Evolutionary conservation across 2,888 invertebrate genomes (phyloP).

Genomic region (Zootermopsis nevadensis): DNA sequence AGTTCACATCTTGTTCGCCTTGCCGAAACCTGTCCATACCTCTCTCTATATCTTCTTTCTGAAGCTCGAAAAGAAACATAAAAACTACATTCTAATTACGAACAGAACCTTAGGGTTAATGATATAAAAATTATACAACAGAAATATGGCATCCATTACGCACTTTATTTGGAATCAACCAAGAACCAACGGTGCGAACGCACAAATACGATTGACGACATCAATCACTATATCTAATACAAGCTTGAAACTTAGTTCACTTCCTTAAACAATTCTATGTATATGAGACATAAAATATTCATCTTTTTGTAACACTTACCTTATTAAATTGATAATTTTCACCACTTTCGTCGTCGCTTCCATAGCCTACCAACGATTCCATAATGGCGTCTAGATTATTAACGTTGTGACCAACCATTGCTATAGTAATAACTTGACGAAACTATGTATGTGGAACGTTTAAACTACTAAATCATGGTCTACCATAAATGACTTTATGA

Average conservation of each 20-base stretch:
- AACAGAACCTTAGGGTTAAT: not conserved
- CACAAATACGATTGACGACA: not conserved
- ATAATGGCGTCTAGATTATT: constrained; percentile 61
- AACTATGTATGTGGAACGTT: not conserved
- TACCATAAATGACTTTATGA: too few relatives aligned
- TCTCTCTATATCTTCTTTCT: constrained; percentile 5
- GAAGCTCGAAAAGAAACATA: not conserved
- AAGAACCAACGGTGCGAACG: not conserved
- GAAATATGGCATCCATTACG: constrained; percentile 14
- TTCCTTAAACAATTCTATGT: too few relatives aligned
- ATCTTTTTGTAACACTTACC: constrained; percentile 53
- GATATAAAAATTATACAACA: not conserved
- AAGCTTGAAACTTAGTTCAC: too few relatives aligned
- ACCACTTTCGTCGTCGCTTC: constrained; percentile 81
- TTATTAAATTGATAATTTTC: constrained; percentile 60
- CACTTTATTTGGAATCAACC: not conserved
- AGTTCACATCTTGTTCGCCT: constrained; percentile 70
- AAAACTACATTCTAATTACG: not conserved
- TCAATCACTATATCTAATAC: too few relatives aligned
- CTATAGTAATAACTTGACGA: not conserved
- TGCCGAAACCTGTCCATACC: constrained; percentile 37
- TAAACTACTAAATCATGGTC: too few relatives aligned
- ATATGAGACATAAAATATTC: not conserved
- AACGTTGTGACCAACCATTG: not conserved
- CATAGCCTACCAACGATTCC: constrained; percentile 82